Evolutionary conservation across 2,113 vertebrate species (phyloP).

Genomic region (Lepisosteus osseus): DNA sequence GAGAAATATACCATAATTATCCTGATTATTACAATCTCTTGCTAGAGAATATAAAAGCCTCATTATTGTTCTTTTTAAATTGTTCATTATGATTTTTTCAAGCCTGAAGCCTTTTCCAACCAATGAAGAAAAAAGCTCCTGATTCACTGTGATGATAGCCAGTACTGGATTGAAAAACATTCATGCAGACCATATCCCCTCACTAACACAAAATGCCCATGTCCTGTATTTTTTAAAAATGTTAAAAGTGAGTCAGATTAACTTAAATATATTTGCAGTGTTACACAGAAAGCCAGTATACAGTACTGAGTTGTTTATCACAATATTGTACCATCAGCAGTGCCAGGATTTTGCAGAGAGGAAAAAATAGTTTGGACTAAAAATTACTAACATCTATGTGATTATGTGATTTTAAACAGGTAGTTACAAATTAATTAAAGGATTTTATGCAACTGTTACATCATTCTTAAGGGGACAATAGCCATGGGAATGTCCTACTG

Average conservation of each 20-base stretch:
- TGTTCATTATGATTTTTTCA: slow-evolving; percentile 52
- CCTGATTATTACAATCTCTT: slow-evolving; percentile 51
- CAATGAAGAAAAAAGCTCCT: slow-evolving; percentile 17
- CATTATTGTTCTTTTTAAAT: slow-evolving; percentile 57
- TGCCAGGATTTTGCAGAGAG: not conserved
- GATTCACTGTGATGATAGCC: slow-evolving; percentile 17
- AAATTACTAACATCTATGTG: not conserved
- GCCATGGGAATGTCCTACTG: no score
- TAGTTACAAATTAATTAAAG: no score
- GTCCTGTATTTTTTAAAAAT: no score
- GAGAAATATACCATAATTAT: slow-evolving; percentile 54
- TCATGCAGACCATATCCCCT: not conserved
- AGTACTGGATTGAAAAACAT: slow-evolving; percentile 17
- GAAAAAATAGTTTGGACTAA: not conserved
- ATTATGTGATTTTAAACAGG: not conserved
- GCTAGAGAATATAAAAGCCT: slow-evolving; percentile 52
- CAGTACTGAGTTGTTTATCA: not conserved
- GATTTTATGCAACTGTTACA: no score
- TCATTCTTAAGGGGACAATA: no score
- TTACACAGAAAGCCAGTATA: not conserved
- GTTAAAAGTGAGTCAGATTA: no score
- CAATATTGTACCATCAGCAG: not conserved
- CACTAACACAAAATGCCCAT: no score
- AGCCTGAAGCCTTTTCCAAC: slow-evolving; percentile 45
- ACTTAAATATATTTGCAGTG: not conserved